Evolutionary conservation across 2,888 invertebrate species (phyloP), one percentile per base, ranked within the genome.

Genomic region (Synanthedon myopaeformis): DNA sequence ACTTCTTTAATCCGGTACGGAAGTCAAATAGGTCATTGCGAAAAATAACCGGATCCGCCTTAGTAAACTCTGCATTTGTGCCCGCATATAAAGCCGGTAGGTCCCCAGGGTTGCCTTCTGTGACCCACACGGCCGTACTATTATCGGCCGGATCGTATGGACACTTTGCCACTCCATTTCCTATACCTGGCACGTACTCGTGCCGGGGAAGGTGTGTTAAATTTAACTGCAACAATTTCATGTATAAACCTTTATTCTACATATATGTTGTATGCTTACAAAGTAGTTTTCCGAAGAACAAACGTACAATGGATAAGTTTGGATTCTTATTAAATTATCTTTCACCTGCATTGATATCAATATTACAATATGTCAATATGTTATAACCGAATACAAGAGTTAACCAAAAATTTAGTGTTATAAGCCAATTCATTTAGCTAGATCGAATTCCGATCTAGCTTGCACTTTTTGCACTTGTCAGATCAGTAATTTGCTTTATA

Each of bases 121-220:
- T 92, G 73, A 92, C 90, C 90, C 92, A 92, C 42, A 93, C 90
- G 4, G 92, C 92, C 2, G 93, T 93, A 63, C 91, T 91, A 81
- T 93, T 93, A 76, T 93, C 92, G 55, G 90, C 89, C 0, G 92
- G 92, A 77, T 93, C 92, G 69, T 91, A 92, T 10, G 93, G 92
- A 70, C 93, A 93, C 69, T 91, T 90, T 51, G 92, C 93, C 54
- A 90, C 90, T 23, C 92, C 92, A 54, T 89, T 80, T n/a, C 92
- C 92, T 54, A 91, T 88, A 54, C 91, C 91, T 42, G 91, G 91
- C 60, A 91, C 88, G 67, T 89, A 89, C 65, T 90, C 90, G 66
- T 89, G 89, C 52, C 89, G 78, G 10, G 89, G 88, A 52, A 90
- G 77, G 59, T 89, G 89, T 17, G 90, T 90, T 55, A 89, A 72